Evolutionary conservation across 2,113 vertebrate genomes (phyloP).

Genomic region (Ramphastos sulfuratus): DNA sequence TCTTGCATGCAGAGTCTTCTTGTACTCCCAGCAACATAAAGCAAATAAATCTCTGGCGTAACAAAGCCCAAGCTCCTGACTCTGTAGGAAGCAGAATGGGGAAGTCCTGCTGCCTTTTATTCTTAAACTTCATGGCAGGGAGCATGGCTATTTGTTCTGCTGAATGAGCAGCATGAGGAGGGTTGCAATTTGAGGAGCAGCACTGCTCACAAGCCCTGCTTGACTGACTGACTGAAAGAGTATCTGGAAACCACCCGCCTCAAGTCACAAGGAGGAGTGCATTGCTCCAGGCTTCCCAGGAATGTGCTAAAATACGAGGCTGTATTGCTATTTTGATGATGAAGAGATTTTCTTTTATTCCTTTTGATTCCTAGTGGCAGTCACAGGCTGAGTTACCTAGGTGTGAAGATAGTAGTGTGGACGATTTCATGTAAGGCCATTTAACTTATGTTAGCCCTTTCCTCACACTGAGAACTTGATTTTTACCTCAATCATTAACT

Average conservation of each 20-base stretch:
- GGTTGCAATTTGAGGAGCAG: not conserved
- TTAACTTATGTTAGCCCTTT: not conserved
- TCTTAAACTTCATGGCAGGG: not conserved
- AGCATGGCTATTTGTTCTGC: not conserved
- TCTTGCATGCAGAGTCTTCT: not conserved
- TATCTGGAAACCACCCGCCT: not conserved
- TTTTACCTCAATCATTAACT: not conserved
- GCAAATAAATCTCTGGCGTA: not conserved
- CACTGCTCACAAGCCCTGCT: rapidly evolving
- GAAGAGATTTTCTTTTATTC: not conserved
- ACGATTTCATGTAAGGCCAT: not conserved
- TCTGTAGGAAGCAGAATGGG: not conserved
- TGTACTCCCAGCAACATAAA: not conserved
- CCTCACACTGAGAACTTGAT: not conserved
- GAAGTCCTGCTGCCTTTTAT: constrained; percentile 20
- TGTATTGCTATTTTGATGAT: not conserved
- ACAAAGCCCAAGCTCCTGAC: constrained; percentile 21
- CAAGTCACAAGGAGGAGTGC: not conserved
- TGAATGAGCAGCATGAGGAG: not conserved
- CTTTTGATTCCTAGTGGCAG: not conserved
- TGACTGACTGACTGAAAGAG: not conserved
- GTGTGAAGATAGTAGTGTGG: not conserved
- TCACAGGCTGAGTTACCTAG: not conserved
- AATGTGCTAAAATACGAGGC: not conserved
- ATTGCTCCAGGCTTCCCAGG: not conserved